These are phyloP conservation scores for Planiliza haematocheilus DNA, from an alignment of 2,113 vertebrate species.

Conservation along the genomic window DNA sequence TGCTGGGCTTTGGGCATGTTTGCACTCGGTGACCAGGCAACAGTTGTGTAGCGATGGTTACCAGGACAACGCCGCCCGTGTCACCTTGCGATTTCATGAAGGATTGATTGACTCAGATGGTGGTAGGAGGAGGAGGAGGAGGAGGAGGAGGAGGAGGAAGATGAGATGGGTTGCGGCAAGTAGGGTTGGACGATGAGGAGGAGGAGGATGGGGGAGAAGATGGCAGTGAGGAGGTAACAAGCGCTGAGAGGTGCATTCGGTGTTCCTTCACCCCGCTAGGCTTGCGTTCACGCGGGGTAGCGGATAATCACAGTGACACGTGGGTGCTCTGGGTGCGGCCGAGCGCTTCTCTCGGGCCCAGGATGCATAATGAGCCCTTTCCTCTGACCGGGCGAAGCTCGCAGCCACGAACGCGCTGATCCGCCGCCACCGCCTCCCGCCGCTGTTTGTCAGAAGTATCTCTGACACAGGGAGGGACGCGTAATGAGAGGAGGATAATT, in stretches of 20 bases:
- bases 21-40: constrained; percentile 73
- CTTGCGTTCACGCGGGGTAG: constrained; percentile 33
- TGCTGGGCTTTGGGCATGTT: constrained; percentile 52
- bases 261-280: constrained; percentile 45
- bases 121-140: constrained; percentile 15
- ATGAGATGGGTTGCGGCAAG: constrained; percentile 40
- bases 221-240: constrained; percentile 6
- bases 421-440: constrained; percentile 41
- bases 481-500: constrained; percentile 52
- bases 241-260: constrained; percentile 28
- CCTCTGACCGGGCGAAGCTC: constrained; percentile 25
- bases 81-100: constrained; percentile 75
- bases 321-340: constrained; percentile 57
- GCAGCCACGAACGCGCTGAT: constrained; percentile 33
- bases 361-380: constrained; percentile 59
- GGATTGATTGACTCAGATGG: constrained; percentile 76
- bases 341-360: constrained; percentile 52
- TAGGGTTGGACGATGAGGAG: constrained; percentile 26
- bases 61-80: constrained; percentile 68
- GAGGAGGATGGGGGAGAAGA: neutral
- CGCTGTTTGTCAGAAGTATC: constrained; percentile 44
- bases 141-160: constrained; percentile 20
- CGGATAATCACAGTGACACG: constrained; percentile 73
- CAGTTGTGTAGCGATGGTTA: constrained; percentile 77
- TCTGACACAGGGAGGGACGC: constrained; percentile 19